phyloP scores from a whole-genome alignment of 1,140 invertebrate genomes.

The Alviniconcha marisindica region DNA sequence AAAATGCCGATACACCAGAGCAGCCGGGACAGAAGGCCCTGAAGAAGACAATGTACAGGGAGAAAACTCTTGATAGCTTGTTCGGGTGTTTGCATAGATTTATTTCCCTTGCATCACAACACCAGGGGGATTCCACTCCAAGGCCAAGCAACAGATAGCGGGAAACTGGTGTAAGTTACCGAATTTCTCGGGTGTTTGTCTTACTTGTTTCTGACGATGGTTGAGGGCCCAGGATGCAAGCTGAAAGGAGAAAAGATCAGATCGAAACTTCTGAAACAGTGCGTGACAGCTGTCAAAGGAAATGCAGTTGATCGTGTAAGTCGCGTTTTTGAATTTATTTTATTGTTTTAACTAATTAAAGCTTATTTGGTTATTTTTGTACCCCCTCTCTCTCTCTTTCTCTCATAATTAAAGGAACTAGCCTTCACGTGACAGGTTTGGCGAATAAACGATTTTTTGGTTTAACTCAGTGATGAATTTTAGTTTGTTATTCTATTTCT shows the following conservation, averaged over 20 bases:
- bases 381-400: too few relatives aligned
- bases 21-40: neutral
- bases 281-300: conserved; percentile 51
- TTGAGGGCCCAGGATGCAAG: conserved; percentile 72
- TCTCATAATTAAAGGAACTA: too few relatives aligned
- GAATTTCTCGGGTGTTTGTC: too few relatives aligned
- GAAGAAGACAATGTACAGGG: neutral
- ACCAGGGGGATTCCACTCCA: neutral
- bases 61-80: neutral
- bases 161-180: too few relatives aligned
- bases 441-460: too few relatives aligned
- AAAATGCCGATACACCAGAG: too few relatives aligned
- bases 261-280: conserved; percentile 56
- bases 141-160: neutral
- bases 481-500: too few relatives aligned
- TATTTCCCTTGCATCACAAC: neutral
- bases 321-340: too few relatives aligned
- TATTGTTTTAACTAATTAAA: too few relatives aligned
- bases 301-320: conserved; percentile 55
- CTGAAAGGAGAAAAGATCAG: conserved; percentile 70
- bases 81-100: neutral
- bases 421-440: too few relatives aligned
- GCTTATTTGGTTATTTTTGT: too few relatives aligned
- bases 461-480: too few relatives aligned
- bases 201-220: conserved; percentile 67